Conservation (phyloP, 53 echinoderm and acorn worm species). For the Echinometra lucunter region DNA sequence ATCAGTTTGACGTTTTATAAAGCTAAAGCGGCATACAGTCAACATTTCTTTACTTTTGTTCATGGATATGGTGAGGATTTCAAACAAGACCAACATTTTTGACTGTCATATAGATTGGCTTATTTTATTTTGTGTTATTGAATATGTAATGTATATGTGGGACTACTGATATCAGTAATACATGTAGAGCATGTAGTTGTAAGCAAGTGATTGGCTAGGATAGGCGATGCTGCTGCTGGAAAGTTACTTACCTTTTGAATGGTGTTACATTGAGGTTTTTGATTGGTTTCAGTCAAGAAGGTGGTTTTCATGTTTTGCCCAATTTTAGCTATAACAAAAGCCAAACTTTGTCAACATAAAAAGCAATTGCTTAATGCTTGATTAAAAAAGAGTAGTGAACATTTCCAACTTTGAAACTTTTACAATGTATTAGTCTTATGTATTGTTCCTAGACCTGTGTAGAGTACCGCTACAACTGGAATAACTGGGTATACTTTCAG, state of each 20-base stretch:
- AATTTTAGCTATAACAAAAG: not conserved
- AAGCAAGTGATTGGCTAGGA: constrained; percentile 5
- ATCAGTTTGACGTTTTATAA: not conserved
- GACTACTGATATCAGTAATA: constrained; percentile 11
- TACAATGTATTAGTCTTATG: constrained; percentile 12
- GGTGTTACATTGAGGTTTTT: not conserved
- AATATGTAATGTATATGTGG: constrained; percentile 4
- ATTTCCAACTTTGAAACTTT: constrained; percentile 28
- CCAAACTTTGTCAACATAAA: not conserved
- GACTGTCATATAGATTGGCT: not conserved
- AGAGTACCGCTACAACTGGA: constrained; percentile 31
- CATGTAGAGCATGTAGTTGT: constrained; percentile 22
- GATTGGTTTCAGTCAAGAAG: not conserved
- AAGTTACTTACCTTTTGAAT: not conserved
- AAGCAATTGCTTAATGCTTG: not conserved
- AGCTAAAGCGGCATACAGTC: constrained; percentile 32
- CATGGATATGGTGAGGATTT: not conserved
- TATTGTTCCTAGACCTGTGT: not conserved
- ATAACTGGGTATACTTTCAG: constrained; percentile 59
- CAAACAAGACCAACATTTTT: not conserved
- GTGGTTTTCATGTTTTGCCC: not conserved
- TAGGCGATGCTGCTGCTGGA: not conserved
- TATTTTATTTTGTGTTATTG: not conserved
- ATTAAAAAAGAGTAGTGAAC: not conserved
- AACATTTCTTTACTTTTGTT: not conserved